Conservation (phyloP, 2,888 invertebrate genomes). For the Therioaphis trifolii region DNA sequence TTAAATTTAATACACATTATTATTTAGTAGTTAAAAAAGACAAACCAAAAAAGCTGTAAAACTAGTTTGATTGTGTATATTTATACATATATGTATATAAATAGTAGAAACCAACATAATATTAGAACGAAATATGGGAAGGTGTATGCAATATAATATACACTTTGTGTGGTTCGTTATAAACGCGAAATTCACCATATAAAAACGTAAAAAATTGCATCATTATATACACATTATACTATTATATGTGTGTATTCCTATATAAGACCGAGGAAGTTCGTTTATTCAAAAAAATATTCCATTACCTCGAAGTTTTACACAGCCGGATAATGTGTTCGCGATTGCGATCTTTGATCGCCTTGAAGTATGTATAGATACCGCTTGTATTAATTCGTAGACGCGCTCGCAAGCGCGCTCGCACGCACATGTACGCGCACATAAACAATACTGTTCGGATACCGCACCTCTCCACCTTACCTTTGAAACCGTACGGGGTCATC, state of each 20-base stretch:
- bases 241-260: not conserved
- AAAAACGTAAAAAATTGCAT: not conserved
- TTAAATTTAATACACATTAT: too few species aligned
- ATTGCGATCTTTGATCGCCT: slow-evolving; percentile 59
- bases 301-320: slow-evolving; percentile 14
- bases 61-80: slow-evolving; percentile 37
- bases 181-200: slow-evolving; percentile 20
- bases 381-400: slow-evolving; percentile 47
- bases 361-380: slow-evolving; percentile 57
- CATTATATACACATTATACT: not conserved
- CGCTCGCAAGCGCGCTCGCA: not conserved
- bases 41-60: slow-evolving; percentile 26
- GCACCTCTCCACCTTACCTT: slow-evolving; percentile 35
- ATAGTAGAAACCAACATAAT: not conserved
- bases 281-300: slow-evolving; percentile 27
- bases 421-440: not conserved
- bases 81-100: too few species aligned
- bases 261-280: slow-evolving; percentile 20
- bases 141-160: not conserved
- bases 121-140: slow-evolving; percentile 8
- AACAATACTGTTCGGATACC: not conserved
- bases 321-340: slow-evolving; percentile 45
- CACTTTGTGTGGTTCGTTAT: not conserved
- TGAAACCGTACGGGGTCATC: slow-evolving; percentile 30
- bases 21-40: not conserved